Conservation (phyloP, 23 tunicate genomes). For the Clavelina lepadiformis region DNA sequence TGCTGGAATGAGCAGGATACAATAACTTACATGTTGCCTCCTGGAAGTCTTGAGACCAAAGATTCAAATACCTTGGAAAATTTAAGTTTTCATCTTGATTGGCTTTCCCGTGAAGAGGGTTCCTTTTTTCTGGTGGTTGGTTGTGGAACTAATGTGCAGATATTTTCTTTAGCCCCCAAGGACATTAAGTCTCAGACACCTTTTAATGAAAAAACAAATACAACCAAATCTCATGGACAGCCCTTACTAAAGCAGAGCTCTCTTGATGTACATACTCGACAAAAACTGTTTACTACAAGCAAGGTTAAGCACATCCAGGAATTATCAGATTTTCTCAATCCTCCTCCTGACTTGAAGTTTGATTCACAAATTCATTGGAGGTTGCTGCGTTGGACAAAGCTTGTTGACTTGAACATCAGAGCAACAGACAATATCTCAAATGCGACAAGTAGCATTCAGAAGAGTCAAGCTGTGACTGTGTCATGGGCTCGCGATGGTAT, state of each 20-base stretch:
- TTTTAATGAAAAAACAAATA: background rate
- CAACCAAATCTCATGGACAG: constrained; percentile 2
- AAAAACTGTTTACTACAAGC: constrained; percentile 39
- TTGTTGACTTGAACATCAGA: constrained; percentile 27
- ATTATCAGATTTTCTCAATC: background rate
- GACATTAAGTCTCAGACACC: constrained; percentile 31
- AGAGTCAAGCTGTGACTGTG: constrained; percentile 19
- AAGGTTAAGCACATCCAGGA: background rate
- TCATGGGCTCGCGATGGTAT: constrained; percentile 95
- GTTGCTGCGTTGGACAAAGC: constrained; percentile 35
- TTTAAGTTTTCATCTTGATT: constrained; percentile 52
- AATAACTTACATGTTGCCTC: background rate
- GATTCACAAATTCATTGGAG: constrained; percentile 13
- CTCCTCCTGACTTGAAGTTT: background rate
- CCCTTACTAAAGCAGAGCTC: constrained; percentile 49
- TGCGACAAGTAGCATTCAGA: constrained; percentile 2
- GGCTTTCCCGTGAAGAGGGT: constrained; percentile 82
- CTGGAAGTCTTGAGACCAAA: background rate
- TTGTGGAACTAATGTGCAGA: constrained; percentile 33
- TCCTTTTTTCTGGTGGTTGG: constrained; percentile 73
- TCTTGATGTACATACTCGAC: constrained; percentile 69
- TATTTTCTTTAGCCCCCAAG: constrained; percentile 53
- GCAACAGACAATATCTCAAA: too few relatives aligned
- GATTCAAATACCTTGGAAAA: background rate
- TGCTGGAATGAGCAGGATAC: constrained; percentile 67